Conservation (phyloP, 2,113 vertebrate species). For the Ifrita kowaldi region DNA sequence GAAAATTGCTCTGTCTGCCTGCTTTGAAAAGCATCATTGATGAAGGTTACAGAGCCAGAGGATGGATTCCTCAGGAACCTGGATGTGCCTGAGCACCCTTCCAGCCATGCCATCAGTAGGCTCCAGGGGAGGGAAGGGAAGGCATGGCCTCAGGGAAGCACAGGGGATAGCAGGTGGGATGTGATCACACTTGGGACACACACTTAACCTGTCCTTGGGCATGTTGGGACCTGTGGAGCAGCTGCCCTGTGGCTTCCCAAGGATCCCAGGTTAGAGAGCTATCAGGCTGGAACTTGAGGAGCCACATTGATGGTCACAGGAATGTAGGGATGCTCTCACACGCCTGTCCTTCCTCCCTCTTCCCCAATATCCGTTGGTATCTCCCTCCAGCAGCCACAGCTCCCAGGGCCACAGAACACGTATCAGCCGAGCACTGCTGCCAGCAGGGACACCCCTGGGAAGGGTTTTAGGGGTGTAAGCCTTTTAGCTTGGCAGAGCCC, state of each 20-base stretch:
- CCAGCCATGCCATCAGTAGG: neutral
- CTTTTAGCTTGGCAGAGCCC: neutral
- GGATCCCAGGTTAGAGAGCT: neutral
- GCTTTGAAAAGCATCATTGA: neutral
- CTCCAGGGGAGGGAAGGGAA: neutral
- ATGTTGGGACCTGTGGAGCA: neutral
- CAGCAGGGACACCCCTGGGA: neutral
- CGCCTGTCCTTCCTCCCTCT: neutral
- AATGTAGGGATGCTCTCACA: neutral
- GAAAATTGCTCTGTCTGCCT: neutral
- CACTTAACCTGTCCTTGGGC: neutral
- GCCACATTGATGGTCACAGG: neutral
- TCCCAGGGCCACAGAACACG: neutral
- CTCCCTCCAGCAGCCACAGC: neutral
- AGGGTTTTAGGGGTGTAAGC: neutral
- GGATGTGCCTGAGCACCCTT: neutral
- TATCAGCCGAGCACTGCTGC: neutral
- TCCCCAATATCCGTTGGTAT: neutral
- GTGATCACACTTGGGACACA: neutral
- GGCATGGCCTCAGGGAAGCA: neutral
- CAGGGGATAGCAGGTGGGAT: fast-evolving
- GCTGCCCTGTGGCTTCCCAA: neutral
- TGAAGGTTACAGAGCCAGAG: neutral
- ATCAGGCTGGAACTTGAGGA: neutral
- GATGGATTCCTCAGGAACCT: neutral